Evolutionary conservation across 2,113 vertebrate species (phyloP).

Genomic region (Rana temporaria): DNA sequence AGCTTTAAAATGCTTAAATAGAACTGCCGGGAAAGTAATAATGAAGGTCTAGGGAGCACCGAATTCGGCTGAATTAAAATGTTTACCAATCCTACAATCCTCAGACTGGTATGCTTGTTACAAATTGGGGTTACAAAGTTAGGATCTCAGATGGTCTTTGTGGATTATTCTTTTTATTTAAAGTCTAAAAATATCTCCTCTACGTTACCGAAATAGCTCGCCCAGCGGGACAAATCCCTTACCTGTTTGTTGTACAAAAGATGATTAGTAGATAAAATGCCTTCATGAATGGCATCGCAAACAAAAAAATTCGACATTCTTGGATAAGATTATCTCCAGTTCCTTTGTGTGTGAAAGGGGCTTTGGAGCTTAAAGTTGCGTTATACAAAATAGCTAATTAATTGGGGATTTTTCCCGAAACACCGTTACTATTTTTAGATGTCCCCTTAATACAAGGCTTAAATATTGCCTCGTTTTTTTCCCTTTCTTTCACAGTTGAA

Average conservation of each 20-base stretch:
- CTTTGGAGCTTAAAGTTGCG: slow-evolving; percentile 62
- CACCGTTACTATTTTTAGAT: slow-evolving; percentile 68
- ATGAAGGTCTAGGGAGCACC: neutral
- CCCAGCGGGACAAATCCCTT: slow-evolving; percentile 62
- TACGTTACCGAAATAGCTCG: slow-evolving; percentile 60
- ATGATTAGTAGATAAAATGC: slow-evolving; percentile 61
- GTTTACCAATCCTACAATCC: slow-evolving; percentile 57
- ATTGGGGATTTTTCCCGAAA: slow-evolving; percentile 72
- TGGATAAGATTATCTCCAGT: slow-evolving; percentile 64
- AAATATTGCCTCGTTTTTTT: slow-evolving; percentile 73
- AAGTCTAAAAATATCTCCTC: slow-evolving; percentile 65
- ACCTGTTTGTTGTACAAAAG: slow-evolving; percentile 69
- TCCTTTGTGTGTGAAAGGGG: slow-evolving; percentile 63
- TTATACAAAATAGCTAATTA: slow-evolving; percentile 71
- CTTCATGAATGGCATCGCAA: slow-evolving; percentile 62
- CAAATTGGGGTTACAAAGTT: slow-evolving; percentile 60
- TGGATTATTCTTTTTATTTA: slow-evolving; percentile 56
- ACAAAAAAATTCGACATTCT: slow-evolving; percentile 57
- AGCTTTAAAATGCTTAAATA: too few relatives aligned
- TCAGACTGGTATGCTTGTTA: slow-evolving; percentile 55
- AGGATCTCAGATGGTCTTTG: slow-evolving; percentile 58
- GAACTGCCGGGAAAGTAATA: too few relatives aligned
- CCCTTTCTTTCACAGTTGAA: slow-evolving; percentile 70
- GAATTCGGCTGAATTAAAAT: slow-evolving; percentile 57
- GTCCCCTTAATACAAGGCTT: slow-evolving; percentile 64